These are phyloP conservation scores for Grus americana DNA, from an alignment of 2,113 vertebrate species.

Conservation along the genomic window DNA sequence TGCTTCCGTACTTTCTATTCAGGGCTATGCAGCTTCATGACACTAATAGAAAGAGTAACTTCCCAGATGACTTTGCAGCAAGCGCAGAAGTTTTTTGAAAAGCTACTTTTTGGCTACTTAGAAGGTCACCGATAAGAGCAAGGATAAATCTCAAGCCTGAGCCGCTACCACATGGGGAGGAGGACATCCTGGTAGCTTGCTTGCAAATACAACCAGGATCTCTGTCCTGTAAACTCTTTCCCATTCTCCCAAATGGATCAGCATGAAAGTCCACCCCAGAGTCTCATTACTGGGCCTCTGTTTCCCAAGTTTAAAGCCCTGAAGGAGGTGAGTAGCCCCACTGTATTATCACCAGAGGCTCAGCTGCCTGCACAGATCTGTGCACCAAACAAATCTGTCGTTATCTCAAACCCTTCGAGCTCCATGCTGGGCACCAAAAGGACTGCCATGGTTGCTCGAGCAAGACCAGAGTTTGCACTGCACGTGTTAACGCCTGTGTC, in stretches of 20 bases:
- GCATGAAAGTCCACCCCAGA: background rate
- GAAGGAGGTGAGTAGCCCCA: background rate
- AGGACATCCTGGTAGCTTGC: background rate
- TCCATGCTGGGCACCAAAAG: too few relatives aligned
- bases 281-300: background rate
- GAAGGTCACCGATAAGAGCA: background rate
- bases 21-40: conserved; percentile 15
- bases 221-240: background rate
- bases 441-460: background rate
- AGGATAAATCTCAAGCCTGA: background rate
- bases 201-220: background rate
- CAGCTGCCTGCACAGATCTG: background rate
- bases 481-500: accelerated
- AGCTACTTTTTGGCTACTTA: background rate
- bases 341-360: background rate
- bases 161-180: background rate
- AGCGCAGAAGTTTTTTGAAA: background rate
- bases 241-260: background rate
- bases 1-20: conserved; percentile 35
- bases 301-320: background rate
- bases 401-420: too few relatives aligned
- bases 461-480: background rate
- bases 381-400: background rate
- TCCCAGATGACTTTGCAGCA: conserved; percentile 21
- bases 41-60: conserved; percentile 22